Conservation (phyloP, 1,140 invertebrate species). For the Radopholus similis region DNA sequence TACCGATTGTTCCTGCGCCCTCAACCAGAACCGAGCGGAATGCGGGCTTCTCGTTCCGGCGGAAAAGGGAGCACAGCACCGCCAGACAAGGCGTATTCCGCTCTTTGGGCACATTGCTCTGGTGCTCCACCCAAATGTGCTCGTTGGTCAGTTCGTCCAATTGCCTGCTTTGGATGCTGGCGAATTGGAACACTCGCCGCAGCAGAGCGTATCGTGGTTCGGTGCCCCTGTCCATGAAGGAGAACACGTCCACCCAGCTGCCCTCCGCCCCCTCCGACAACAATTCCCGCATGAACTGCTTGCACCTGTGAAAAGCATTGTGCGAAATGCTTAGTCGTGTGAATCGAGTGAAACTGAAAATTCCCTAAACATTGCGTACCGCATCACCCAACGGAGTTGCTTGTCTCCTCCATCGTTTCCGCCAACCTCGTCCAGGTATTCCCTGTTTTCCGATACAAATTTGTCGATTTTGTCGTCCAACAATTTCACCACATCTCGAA, state of each 20-base stretch:
- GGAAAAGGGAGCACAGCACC: too few species aligned
- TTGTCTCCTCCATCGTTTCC: too few species aligned
- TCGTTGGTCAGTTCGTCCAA: slow-evolving; percentile 3
- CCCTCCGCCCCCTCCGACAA: slow-evolving; percentile 1
- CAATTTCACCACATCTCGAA: background rate
- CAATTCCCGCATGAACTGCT: slow-evolving; percentile 17
- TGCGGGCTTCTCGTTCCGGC: background rate
- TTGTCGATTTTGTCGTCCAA: background rate
- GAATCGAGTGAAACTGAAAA: background rate
- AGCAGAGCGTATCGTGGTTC: background rate
- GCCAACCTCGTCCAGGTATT: background rate
- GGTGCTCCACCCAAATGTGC: slow-evolving; percentile 1
- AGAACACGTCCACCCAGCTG: background rate
- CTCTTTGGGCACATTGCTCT: background rate
- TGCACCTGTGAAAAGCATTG: background rate
- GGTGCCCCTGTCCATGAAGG: background rate
- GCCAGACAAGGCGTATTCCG: too few species aligned
- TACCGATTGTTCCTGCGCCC: slow-evolving; percentile 4
- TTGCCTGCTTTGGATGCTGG: slow-evolving; percentile 8
- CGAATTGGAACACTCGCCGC: background rate
- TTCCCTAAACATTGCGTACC: background rate
- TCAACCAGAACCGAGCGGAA: background rate
- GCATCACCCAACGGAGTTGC: background rate
- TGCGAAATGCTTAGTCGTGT: background rate
- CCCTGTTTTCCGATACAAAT: background rate